phyloP scores from a whole-genome alignment of 2,888 invertebrate genomes.

The Euclidia mi region DNA sequence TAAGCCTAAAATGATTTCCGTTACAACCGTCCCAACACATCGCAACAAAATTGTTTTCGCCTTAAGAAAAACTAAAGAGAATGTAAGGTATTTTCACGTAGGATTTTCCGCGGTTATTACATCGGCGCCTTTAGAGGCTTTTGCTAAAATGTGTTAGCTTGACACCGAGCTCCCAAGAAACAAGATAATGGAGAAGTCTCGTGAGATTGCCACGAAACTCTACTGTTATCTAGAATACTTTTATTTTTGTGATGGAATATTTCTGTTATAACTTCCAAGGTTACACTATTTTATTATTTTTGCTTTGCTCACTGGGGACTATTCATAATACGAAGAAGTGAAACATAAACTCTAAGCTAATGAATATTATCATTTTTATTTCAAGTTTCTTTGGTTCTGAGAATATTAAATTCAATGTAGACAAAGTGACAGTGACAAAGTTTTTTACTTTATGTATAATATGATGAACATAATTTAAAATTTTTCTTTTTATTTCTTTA shows the following conservation, averaged over 20 bases:
- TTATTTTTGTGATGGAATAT: slow-evolving; percentile 9
- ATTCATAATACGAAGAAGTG: no score
- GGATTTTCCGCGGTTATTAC: slow-evolving; percentile 21
- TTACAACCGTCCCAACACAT: background rate
- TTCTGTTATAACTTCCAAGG: slow-evolving; percentile 6
- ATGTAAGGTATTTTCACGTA: slow-evolving; percentile 15
- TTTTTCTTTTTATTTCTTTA: no score
- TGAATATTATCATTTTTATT: no score
- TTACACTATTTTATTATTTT: background rate
- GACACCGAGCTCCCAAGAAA: slow-evolving; percentile 18
- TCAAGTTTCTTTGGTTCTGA: no score
- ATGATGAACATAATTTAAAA: no score
- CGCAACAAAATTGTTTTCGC: slow-evolving; percentile 6
- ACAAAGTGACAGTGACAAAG: no score
- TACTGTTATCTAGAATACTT: slow-evolving; percentile 20
- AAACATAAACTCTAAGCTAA: no score
- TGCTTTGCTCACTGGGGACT: background rate
- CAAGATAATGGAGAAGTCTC: slow-evolving; percentile 36
- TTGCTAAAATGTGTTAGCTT: slow-evolving; percentile 32
- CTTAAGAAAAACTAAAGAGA: slow-evolving; percentile 8
- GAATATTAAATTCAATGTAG: no score
- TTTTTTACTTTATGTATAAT: no score
- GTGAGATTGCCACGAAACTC: slow-evolving; percentile 25
- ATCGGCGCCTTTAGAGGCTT: slow-evolving; percentile 16
- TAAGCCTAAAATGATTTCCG: no score